Evolutionary conservation across 2,113 vertebrate species (phyloP).

Genomic region (Dryoscopus gambensis): DNA sequence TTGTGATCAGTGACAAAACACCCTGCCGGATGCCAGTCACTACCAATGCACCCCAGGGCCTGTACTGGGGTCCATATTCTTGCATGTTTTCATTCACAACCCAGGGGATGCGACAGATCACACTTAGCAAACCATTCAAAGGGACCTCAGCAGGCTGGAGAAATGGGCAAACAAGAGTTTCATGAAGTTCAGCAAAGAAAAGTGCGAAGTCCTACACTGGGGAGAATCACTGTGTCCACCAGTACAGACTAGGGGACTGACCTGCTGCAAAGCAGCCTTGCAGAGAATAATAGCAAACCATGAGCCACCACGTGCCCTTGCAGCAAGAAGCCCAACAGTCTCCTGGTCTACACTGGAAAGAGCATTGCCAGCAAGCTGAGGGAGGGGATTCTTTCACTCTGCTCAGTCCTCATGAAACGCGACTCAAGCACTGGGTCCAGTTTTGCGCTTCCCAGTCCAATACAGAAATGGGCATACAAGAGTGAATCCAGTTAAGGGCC

Average conservation of each 20-base stretch:
- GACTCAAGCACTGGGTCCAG: neutral
- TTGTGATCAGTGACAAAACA: neutral
- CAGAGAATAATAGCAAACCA: neutral
- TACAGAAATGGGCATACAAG: neutral
- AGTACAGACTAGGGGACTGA: neutral
- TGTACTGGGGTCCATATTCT: neutral
- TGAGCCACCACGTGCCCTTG: fast-evolving
- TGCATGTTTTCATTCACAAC: fast-evolving
- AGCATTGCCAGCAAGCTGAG: neutral
- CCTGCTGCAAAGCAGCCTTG: neutral
- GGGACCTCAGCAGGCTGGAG: neutral
- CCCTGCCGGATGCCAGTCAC: neutral
- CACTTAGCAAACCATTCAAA: neutral
- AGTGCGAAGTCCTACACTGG: neutral
- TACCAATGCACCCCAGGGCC: no score
- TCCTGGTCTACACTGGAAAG: neutral
- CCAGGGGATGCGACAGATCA: neutral
- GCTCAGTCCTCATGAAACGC: neutral
- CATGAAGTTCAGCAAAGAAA: neutral
- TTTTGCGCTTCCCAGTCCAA: neutral
- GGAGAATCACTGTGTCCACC: neutral
- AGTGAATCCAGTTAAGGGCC: neutral
- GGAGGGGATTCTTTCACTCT: neutral
- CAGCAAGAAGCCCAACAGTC: neutral
- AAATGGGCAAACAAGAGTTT: neutral